Evolutionary conservation across 2,113 vertebrate species (phyloP).

Genomic region (Poecile atricapillus): DNA sequence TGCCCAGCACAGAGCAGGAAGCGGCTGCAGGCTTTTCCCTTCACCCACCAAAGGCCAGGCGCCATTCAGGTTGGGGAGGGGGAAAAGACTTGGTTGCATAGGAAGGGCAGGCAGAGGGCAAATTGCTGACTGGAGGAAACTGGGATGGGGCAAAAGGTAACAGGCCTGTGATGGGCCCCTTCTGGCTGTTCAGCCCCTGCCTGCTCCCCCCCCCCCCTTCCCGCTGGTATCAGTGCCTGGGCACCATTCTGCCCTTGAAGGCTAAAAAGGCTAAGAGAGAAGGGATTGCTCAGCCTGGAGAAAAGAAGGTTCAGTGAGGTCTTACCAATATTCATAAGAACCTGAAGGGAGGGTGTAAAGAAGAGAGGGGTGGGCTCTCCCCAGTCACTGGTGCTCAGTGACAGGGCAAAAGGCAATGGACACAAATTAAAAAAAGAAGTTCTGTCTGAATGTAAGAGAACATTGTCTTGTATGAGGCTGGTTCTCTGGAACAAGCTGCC

Average conservation of each 20-base stretch:
- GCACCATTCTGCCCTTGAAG: not conserved
- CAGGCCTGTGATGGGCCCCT: not conserved
- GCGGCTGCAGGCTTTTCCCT: not conserved
- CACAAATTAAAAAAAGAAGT: not conserved
- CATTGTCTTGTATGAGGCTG: not conserved
- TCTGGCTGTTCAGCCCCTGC: not conserved
- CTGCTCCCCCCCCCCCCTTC: not conserved
- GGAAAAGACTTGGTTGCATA: not conserved
- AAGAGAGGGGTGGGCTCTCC: not conserved
- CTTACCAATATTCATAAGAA: not conserved
- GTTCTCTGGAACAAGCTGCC: not conserved
- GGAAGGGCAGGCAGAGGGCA: not conserved
- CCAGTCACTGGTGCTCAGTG: not conserved
- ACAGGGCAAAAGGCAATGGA: not conserved
- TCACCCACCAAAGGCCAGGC: not conserved
- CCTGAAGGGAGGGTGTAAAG: not conserved
- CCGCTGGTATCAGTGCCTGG: not conserved
- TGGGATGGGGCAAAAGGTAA: not conserved
- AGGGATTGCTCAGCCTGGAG: not conserved
- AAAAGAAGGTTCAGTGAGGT: not conserved
- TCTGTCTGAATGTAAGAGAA: not conserved
- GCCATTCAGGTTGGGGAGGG: not conserved
- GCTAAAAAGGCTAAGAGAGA: not conserved
- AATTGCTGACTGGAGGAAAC: fast-evolving
- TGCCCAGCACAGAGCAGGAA: slow-evolving; percentile 18